phyloP scores from a whole-genome alignment of 2,888 invertebrate species.

The Blastobasis adustella region DNA sequence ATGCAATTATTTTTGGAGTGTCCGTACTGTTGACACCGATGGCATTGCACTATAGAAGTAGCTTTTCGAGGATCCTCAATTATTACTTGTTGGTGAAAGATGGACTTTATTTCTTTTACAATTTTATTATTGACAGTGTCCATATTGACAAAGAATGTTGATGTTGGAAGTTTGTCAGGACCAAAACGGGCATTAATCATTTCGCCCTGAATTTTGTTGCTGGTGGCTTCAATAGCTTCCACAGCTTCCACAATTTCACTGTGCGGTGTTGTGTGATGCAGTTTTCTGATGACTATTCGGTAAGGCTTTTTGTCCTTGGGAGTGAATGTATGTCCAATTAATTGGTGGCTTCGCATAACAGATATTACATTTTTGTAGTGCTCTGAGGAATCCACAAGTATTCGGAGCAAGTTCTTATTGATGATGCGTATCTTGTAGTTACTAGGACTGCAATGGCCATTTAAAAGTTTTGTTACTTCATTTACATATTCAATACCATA shows the following conservation, averaged over 20 bases:
- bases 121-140: not conserved
- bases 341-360: not conserved
- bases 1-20: conserved; percentile 8
- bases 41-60: conserved; percentile 4
- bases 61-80: conserved; percentile 5
- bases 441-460: not conserved
- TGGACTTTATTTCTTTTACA: not conserved
- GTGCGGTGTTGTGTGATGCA: not conserved
- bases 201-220: not conserved
- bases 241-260: not conserved
- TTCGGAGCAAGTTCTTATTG: not conserved
- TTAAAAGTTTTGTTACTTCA: not conserved
- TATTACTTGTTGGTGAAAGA: conserved; percentile 1
- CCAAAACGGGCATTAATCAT: not conserved
- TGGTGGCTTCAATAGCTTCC: not conserved
- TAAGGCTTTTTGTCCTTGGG: not conserved
- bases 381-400: not conserved
- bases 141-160: not conserved
- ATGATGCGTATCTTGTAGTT: no score
- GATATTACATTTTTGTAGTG: not conserved
- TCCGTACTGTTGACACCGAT: conserved; percentile 6
- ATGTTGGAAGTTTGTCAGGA: not conserved
- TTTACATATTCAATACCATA: not conserved
- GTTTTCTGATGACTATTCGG: not conserved
- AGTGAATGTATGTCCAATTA: not conserved